Evolutionary conservation across 1,140 invertebrate genomes (phyloP), one percentile per base, ranked within the genome.

Genomic region (Nasonia longicornis): DNA sequence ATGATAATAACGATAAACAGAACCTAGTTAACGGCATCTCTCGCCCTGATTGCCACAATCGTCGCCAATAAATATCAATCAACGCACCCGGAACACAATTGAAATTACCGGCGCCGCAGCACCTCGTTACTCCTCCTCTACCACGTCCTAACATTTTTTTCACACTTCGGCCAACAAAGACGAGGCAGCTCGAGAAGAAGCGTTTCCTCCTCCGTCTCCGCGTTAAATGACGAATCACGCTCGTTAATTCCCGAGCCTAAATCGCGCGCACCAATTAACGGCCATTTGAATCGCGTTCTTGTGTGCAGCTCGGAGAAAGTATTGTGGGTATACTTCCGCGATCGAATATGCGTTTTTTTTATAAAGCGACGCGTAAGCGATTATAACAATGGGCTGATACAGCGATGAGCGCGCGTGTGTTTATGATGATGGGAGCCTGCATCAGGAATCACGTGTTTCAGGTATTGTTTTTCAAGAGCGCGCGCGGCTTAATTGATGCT

Each of bases 211-310:
- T 58, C 52, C 52, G 1, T 26, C 26, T 58, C 52, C 52, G 20
- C 52, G 52, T n/a, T 74, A 80, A 80, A 29, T 52, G 35, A 80
- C 79, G 71, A 74, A 74, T 80, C 79, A 74, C 69, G 71, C 71
- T 74, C 79, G 58, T 74, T 80, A 74, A 80, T 80, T 74, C 66
- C 11, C n/a, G 14, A 67, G 16, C 52, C 31, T 73, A 64, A 79
- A 64, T 73, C 31, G 29, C 67, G 67, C 31, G 31, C 31, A 20
- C 69, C 29, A 71, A 38, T 38, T 31, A 71, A 71, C 31, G 29
- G 22, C 26, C 26, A 58, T 58, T 58, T 58, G 20, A 58, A 58
- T n/a, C 8, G 38, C 38, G 8, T 42, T 35, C 3, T 26, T 26
- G 3, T 35, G 31, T 35, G 8, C 12, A 26, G 38, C 45, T 35